Evolutionary conservation across 2,113 vertebrate species (phyloP), one percentile per base, ranked within the genome.

Genomic region (Thoracochromis brauschi): DNA sequence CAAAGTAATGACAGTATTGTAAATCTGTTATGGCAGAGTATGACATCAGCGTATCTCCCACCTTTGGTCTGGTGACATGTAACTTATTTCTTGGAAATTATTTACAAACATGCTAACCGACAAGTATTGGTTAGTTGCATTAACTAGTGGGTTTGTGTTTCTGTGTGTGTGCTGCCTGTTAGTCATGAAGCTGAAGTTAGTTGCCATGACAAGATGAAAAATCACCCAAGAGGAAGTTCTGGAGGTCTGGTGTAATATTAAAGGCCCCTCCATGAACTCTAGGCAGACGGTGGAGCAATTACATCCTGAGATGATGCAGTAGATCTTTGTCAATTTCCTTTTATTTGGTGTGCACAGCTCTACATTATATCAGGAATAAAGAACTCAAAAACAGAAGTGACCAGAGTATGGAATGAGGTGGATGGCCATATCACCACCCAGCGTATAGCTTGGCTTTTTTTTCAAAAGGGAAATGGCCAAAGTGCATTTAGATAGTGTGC

Each of bases 291-390:
- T 79, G 45, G 63, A 53, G 58, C 45, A 73, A 29, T 83, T 26
- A 47, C 63, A 87, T 73, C 63, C 73, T 83, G 38, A 68, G 33
- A 78, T 82, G 80, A 85, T 80, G 79, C 57, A 75, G 29, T 29
- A 55, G 12, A 58, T 26, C 7, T 83, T 60, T 88, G 58, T 82
- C 83, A 83, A 10, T 83, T 86, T 93, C 82, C 83, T 84, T 47
- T 85, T 73, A 16, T 53, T 3, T 53, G 38, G 40, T 42, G 78
- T 47, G 2, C 79, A 33, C 12, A 60, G 40, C 14, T 38, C 5
- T 83, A 63, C 51, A 38, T 57, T n/a, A 60, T 47, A 35, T 78
- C 14, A 78, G 80, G 16, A 81, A n/a, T 55, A 13, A 31, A 80
- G 40, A 26, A 7, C 8, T 19, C 45, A 57, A n/a, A 68, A 84